A percentile compares a stretch with the other conserved stretches of the same genome.
Conservation (phyloP, 1,140 invertebrate genomes). For the Musca vetustissima region DNA sequence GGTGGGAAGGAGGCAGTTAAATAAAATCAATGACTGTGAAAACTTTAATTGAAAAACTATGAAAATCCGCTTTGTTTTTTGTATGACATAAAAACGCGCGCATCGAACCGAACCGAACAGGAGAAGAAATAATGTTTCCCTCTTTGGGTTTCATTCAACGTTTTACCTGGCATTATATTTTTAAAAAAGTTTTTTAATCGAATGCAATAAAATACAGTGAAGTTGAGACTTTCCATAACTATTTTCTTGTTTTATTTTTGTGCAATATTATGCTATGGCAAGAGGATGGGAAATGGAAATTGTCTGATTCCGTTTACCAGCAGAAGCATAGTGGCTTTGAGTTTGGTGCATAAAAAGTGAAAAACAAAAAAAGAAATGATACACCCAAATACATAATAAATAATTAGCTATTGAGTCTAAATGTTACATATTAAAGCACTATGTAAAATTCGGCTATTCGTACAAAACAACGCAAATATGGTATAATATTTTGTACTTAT, state of each 20-base stretch:
- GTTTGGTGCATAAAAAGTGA: background rate
- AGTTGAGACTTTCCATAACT: background rate
- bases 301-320: slow-evolving; percentile 1
- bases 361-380: no score
- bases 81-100: background rate
- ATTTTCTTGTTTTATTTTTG: background rate
- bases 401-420: no score
- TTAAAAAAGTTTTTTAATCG: slow-evolving; percentile 14
- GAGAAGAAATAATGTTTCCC: background rate
- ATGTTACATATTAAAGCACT: no score
- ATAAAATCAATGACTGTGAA: slow-evolving; percentile 19
- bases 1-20: background rate
- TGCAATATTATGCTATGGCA: background rate
- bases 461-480: no score
- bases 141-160: background rate
- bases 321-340: background rate
- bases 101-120: background rate
- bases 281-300: slow-evolving; percentile 5
- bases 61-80: slow-evolving; percentile 9
- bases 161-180: slow-evolving; percentile 10
- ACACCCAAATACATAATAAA: no score
- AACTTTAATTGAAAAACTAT: slow-evolving; percentile 21
- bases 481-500: no score
- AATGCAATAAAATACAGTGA: slow-evolving; percentile 3
- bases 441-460: no score